These are phyloP conservation scores for Apamea monoglypha DNA, from an alignment of 2,888 invertebrate species.

Conservation along the genomic window DNA sequence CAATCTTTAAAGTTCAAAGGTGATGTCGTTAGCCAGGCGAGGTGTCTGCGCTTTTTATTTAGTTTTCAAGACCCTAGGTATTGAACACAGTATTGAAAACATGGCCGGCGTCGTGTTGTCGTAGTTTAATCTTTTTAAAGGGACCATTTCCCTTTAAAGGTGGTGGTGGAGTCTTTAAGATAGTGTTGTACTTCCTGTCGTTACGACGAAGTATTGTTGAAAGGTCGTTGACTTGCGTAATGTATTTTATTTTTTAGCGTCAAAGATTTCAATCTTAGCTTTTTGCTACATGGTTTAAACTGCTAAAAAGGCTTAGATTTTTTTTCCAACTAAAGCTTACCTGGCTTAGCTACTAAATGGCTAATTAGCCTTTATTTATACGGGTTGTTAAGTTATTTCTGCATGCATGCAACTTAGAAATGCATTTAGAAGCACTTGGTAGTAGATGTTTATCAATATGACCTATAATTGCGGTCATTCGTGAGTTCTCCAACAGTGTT, in stretches of 20 bases:
- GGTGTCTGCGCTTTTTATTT: slow-evolving; percentile 40
- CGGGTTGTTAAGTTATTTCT: neutral
- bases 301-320: neutral
- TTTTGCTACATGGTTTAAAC: neutral
- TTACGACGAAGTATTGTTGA: neutral
- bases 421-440: slow-evolving; percentile 23
- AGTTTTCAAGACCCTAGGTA: slow-evolving; percentile 16
- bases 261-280: neutral
- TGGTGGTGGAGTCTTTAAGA: slow-evolving; percentile 13
- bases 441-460: slow-evolving; percentile 38
- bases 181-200: slow-evolving; percentile 32
- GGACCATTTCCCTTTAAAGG: neutral
- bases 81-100: too few relatives aligned
- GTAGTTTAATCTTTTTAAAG: slow-evolving; percentile 30
- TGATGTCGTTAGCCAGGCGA: slow-evolving; percentile 19
- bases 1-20: slow-evolving; percentile 36
- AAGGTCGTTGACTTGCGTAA: slow-evolving; percentile 13
- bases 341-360: neutral
- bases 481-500: slow-evolving; percentile 5
- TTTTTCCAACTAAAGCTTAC: neutral
- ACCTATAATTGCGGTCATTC: slow-evolving; percentile 39
- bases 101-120: slow-evolving; percentile 5
- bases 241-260: neutral
- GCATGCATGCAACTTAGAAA: slow-evolving; percentile 29
- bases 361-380: slow-evolving; percentile 26